Evolutionary conservation across 2,888 invertebrate genomes (phyloP), one percentile per base, ranked within the genome.

Genomic region (Machimus atricapillus): DNA sequence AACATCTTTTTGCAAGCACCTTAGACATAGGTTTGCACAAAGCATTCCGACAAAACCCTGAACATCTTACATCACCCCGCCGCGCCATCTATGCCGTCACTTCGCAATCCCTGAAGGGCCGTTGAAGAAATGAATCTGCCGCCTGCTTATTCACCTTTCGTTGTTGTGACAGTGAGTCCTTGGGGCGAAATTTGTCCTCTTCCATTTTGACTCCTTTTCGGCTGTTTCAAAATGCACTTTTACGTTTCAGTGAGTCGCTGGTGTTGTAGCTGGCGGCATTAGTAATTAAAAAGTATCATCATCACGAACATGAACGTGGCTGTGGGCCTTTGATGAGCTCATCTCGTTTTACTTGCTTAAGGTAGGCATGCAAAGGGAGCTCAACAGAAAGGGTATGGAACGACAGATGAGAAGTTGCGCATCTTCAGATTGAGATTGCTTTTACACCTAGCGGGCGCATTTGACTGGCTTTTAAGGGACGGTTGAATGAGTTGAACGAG

Each of bases 261-360:
- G 79, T 66, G 66, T 78, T 79, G 79, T 52, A 19, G 79, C 79
- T 79, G 23, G 31, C 52, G 52, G 52, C 79, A 46, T 79, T 78
- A 78, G 78, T 78, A 78, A 78, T 78, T 78, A 78, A 78, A 78
- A 78, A 37, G 52, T 23, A n/a, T 37, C 34, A 76, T 76, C 37
- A 76, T 76, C 37, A 66, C 66, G 66, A 46, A 19, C 46, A 46
- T 9, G 9, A 46, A 40, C 14, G 23, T 9, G 78, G 78, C 43
- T 19, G 78, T 78, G 27, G 43, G 66, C 66, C 78, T 78, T 23
- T 23, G 46, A 40, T 40, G 40, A 78, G 46, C 43, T 27, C 66
- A 66, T 23, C 66, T 27, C 66, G 9, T 23, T 58, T 78, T 78
- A 19, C 43, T 37, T 78, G 34, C 76, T 76, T 76, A 76, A 40